Base-by-base conservation (phyloP, 2,797 vertebrate genomes). In the Eurystomus glaucurus region DNA sequence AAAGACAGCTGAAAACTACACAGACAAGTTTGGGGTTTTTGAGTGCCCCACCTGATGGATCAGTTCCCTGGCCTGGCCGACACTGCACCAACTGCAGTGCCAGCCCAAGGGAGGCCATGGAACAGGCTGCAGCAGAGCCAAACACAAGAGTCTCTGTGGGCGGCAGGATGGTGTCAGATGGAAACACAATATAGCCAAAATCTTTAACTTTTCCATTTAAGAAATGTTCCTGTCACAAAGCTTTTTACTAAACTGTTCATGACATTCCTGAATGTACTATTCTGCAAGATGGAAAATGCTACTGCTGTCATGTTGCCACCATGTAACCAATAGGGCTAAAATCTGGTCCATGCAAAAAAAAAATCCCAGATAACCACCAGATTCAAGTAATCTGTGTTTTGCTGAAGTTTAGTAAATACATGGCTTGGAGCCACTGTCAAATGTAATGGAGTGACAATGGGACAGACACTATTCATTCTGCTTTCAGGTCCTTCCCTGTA, bases 31-130 rank as follows among this genome's bases (percentile, higher is more conserved):
- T 23, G 21, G 48, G 51, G 26, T 1, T 77, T 85, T 9, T 18
- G 50, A 78, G 58, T 31, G 3, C 6, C 19, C 29, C 21, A 25
- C 8, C 29, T 23, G 28, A 52, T n/a, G 29, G 69, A 54, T n/a
- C 29, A 71, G 21, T 14, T 76, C 17, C 23, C 20, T 37, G 62
- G 14, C 57, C 43, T 10, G 29, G 54, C 54, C 62, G 58, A 57
- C 1, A 1, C 29, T 10, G 31, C 46, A 39, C 39, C 26, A 57
- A 7, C 23, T 10, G 31, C 0, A 3, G 55, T 6, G 29, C 31
- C 17, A 45, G 69, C 28, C 31, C 52, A 41, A 13, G 8, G 16
- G 29, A 75, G 33, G 23, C 64, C 58, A 26, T 0, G 81, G 48
- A 78, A 68, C 12, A 78, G 50, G 22, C 72, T 75, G 69, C 52